Conservation (phyloP, 2,888 invertebrate genomes). For the Sinopyrophorus schimmeli region DNA sequence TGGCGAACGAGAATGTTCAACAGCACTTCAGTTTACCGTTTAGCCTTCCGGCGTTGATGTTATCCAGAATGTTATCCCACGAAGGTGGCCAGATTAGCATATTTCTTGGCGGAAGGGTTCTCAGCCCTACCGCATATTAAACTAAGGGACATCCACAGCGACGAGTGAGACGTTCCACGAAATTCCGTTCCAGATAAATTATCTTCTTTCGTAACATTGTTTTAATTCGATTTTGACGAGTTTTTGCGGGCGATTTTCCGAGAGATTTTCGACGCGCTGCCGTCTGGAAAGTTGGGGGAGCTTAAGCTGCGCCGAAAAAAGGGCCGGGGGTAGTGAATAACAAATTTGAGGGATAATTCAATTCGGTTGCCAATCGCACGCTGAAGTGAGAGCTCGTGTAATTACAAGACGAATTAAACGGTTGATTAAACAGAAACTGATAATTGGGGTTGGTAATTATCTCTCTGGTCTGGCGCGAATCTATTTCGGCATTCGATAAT, state of each 20-base stretch:
- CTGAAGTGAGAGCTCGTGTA: slow-evolving; percentile 24
- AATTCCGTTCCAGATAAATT: slow-evolving; percentile 11
- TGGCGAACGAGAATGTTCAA: not conserved
- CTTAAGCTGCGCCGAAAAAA: not conserved
- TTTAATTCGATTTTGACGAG: slow-evolving; percentile 6
- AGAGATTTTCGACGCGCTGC: not conserved
- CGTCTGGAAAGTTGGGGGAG: not conserved
- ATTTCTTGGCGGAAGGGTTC: slow-evolving; percentile 16
- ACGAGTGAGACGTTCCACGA: slow-evolving; percentile 9
- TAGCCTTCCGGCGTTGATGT: slow-evolving; percentile 21
- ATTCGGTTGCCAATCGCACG: slow-evolving; percentile 16
- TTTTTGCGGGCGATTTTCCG: slow-evolving; percentile 3
- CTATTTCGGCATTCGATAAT: slow-evolving; percentile 19
- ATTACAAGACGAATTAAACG: slow-evolving; percentile 34
- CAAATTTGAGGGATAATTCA: slow-evolving; percentile 18
- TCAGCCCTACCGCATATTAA: slow-evolving; percentile 25
- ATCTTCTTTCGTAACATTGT: slow-evolving; percentile 11
- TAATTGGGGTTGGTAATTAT: slow-evolving; percentile 37
- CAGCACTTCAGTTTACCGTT: slow-evolving; percentile 5
- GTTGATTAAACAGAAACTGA: slow-evolving; percentile 37
- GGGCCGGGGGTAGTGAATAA: slow-evolving; percentile 7
- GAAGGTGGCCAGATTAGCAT: slow-evolving; percentile 23
- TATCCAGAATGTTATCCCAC: slow-evolving; percentile 23
- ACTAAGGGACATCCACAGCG: slow-evolving; percentile 12
- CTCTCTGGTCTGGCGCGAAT: slow-evolving; percentile 13